These are phyloP conservation scores for Hemistola chrysoprasaria DNA, from an alignment of 2,888 invertebrate species.

Conservation along the genomic window DNA sequence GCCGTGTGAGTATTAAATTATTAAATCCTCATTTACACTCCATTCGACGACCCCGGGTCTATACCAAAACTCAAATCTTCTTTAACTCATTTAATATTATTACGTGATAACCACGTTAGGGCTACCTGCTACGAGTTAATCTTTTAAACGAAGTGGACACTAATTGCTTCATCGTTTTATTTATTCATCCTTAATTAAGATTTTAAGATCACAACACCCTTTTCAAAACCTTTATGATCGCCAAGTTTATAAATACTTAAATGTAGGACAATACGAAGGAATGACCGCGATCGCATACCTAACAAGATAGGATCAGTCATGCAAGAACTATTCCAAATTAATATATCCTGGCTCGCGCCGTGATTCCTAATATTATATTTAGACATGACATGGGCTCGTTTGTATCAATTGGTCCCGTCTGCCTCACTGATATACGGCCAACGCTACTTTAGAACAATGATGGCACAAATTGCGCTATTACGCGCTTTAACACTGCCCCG, in stretches of 20 bases:
- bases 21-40: slow-evolving; percentile 76
- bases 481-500: slow-evolving; percentile 62
- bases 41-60: slow-evolving; percentile 62
- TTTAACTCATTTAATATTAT: slow-evolving; percentile 27
- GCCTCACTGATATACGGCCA: slow-evolving; percentile 77
- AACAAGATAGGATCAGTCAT: slow-evolving; percentile 59
- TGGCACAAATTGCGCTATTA: slow-evolving; percentile 79
- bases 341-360: slow-evolving; percentile 82
- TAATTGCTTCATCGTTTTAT: too few species aligned
- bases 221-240: too few species aligned
- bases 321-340: slow-evolving; percentile 76
- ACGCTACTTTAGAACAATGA: slow-evolving; percentile 81
- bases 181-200: too few species aligned
- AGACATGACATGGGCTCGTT: slow-evolving; percentile 82
- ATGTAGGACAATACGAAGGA: slow-evolving; percentile 15
- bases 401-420: slow-evolving; percentile 81
- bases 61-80: slow-evolving; percentile 51
- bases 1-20: slow-evolving; percentile 76
- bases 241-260: slow-evolving; percentile 1
- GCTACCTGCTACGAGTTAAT: too few species aligned
- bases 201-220: too few species aligned
- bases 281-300: slow-evolving; percentile 41
- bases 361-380: slow-evolving; percentile 83
- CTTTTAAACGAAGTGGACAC: too few species aligned
- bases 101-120: too few species aligned